Conservation (phyloP, 64 coral and sea anemone species). For the Dendronephthya gigantea region DNA sequence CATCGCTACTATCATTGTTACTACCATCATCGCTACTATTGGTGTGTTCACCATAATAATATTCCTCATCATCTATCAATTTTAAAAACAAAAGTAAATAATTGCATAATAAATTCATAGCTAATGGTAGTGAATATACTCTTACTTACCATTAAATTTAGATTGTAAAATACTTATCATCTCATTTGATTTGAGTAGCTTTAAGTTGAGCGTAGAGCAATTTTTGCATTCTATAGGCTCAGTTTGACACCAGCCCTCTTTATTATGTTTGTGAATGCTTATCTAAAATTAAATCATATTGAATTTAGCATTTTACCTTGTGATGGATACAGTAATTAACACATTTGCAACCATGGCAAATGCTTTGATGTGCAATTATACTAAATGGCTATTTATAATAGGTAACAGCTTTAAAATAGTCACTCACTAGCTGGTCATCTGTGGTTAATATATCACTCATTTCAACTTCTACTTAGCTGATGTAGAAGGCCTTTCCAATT, state of each 20-base stretch:
- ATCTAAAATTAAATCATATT: neutral
- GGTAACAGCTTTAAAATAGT: neutral
- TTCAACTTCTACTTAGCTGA: neutral
- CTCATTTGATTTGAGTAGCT: neutral
- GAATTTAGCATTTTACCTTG: neutral
- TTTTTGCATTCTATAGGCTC: neutral
- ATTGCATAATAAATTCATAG: neutral
- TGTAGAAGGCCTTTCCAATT: neutral
- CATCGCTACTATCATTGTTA: neutral
- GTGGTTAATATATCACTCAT: neutral
- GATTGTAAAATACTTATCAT: neutral
- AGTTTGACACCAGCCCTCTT: constrained; percentile 14
- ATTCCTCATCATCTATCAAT: constrained; percentile 1
- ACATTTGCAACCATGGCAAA: neutral
- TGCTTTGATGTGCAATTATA: neutral
- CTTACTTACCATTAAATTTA: constrained; percentile 4
- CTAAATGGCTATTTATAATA: neutral
- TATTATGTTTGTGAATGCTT: neutral
- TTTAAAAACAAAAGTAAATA: neutral
- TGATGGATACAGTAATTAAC: neutral
- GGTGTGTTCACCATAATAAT: neutral
- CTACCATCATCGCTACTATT: neutral
- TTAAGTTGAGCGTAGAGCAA: neutral
- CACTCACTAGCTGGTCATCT: neutral
- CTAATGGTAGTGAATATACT: neutral